Evolutionary conservation across 2,888 invertebrate species (phyloP).

Genomic region (Aporophyla lueneburgensis): DNA sequence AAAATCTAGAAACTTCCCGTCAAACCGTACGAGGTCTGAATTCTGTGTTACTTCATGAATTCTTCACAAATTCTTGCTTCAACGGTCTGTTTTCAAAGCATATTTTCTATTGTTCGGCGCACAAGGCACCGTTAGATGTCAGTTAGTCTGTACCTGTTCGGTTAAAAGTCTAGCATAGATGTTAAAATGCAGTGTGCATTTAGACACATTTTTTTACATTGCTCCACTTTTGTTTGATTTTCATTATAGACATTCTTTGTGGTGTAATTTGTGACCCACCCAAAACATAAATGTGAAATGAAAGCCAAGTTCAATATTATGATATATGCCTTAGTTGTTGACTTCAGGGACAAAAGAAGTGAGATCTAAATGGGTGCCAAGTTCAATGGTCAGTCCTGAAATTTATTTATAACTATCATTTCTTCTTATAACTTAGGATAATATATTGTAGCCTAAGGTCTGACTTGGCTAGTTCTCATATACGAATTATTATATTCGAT

Average conservation of each 20-base stretch:
- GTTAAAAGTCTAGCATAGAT: neutral
- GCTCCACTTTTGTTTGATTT: neutral
- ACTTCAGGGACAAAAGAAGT: no score
- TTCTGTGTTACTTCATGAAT: constrained; percentile 50
- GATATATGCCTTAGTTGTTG: no score
- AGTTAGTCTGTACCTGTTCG: neutral
- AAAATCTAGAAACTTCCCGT: constrained; percentile 24
- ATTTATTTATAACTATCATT: no score
- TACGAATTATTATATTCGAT: no score
- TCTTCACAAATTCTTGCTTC: constrained; percentile 37
- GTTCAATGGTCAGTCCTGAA: no score
- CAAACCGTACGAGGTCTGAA: constrained; percentile 34
- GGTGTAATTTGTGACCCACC: neutral
- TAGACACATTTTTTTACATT: neutral
- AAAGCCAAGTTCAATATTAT: no score
- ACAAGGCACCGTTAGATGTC: constrained; percentile 18
- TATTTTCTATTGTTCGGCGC: constrained; percentile 47
- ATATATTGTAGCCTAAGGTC: no score
- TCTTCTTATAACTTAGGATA: no score
- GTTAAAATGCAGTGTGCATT: neutral
- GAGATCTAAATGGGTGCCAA: no score
- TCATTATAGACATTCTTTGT: neutral
- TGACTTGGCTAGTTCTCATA: no score
- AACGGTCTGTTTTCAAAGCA: constrained; percentile 48
- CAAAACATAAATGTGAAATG: no score